Evolutionary conservation across 2,888 invertebrate species (phyloP).

Genomic region (Sinelater perroti): DNA sequence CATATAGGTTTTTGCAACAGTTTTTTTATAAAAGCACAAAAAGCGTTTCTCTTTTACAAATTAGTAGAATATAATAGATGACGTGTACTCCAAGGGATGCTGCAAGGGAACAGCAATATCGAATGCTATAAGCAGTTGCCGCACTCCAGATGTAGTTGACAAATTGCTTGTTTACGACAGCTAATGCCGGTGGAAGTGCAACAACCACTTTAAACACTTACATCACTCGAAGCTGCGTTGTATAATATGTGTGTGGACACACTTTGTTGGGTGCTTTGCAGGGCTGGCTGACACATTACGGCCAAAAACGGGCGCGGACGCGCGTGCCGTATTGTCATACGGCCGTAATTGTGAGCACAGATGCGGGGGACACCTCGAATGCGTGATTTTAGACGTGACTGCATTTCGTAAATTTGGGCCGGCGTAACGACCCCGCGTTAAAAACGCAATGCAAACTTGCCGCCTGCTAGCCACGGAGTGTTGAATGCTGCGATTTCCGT

Average conservation of each 20-base stretch:
- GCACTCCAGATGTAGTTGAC: slow-evolving; percentile 29
- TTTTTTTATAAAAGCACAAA: no score
- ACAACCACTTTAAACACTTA: slow-evolving; percentile 19
- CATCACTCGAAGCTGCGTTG: not conserved
- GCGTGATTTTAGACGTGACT: slow-evolving; percentile 13
- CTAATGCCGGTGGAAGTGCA: slow-evolving; percentile 23
- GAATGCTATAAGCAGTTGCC: slow-evolving; percentile 13
- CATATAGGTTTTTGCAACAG: no score
- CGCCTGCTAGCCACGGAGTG: no score
- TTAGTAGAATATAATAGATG: no score
- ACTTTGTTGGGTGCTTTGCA: slow-evolving; percentile 11
- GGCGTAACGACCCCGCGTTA: slow-evolving; percentile 17
- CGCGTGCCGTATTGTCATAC: slow-evolving; percentile 13
- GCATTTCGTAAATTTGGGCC: slow-evolving; percentile 20
- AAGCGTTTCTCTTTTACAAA: no score
- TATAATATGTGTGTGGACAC: slow-evolving; percentile 3
- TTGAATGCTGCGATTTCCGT: not conserved
- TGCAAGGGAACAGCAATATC: not conserved
- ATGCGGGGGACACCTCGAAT: slow-evolving; percentile 18
- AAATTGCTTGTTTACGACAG: slow-evolving; percentile 32
- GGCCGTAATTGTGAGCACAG: slow-evolving; percentile 12
- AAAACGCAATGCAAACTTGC: no score
- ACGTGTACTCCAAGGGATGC: no score
- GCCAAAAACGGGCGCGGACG: slow-evolving; percentile 12
- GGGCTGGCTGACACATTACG: not conserved